Evolutionary conservation across 2,888 invertebrate genomes (phyloP).

Genomic region (Leptarthrus brevirostris): DNA sequence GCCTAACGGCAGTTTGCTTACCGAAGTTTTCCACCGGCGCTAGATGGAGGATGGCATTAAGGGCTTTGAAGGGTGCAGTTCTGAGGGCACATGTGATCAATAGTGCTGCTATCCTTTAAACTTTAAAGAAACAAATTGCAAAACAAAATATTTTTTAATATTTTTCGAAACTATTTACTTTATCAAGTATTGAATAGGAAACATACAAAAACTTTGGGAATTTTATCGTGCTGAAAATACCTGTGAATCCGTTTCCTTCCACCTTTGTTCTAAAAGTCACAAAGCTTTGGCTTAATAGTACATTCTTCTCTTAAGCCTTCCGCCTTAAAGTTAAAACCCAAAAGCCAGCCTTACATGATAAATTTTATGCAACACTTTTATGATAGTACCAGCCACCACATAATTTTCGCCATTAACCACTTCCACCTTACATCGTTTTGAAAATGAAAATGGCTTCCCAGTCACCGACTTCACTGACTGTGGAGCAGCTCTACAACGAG

Average conservation of each 20-base stretch:
- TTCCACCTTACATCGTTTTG: constrained; percentile 51
- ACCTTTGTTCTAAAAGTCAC: constrained; percentile 20
- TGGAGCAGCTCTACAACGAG: background rate
- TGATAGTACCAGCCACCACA: constrained; percentile 47
- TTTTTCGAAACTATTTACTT: too few relatives aligned
- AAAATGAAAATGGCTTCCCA: constrained; percentile 43
- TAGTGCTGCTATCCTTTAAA: too few relatives aligned
- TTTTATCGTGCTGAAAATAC: background rate
- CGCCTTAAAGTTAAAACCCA: constrained; percentile 19
- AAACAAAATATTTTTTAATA: too few relatives aligned
- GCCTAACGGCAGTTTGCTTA: too few relatives aligned
- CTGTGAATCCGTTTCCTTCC: constrained; percentile 13
- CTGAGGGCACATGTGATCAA: too few relatives aligned
- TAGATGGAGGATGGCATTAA: too few relatives aligned
- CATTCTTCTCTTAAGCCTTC: background rate
- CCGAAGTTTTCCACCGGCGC: too few relatives aligned
- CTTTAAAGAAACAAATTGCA: too few relatives aligned
- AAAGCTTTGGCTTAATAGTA: constrained; percentile 3
- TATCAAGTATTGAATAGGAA: too few relatives aligned
- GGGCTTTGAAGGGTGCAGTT: too few relatives aligned
- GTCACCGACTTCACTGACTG: constrained; percentile 50
- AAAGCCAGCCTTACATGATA: constrained; percentile 51
- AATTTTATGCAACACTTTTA: constrained; percentile 56
- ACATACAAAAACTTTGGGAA: too few relatives aligned
- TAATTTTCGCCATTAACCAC: constrained; percentile 52